Evolutionary conservation across 2,113 vertebrate genomes (phyloP).

Genomic region (Pantherophis guttatus): DNA sequence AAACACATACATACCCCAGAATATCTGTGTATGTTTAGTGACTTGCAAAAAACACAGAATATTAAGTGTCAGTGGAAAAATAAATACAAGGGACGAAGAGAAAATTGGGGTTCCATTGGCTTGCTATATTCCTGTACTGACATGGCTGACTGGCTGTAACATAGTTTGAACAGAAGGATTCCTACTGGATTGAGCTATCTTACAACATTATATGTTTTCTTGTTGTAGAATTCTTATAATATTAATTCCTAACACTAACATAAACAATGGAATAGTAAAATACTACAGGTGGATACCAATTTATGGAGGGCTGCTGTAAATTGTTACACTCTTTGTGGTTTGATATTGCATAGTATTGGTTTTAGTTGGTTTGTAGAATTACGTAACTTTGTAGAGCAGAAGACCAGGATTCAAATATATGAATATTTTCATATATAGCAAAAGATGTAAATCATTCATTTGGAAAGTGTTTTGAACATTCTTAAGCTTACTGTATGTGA

Average conservation of each 20-base stretch:
- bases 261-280: background rate
- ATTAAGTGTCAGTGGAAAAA: background rate
- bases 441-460: background rate
- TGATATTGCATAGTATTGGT: background rate
- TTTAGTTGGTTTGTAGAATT: background rate
- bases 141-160: background rate
- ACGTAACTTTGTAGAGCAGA: background rate
- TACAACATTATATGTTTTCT: background rate
- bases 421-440: background rate
- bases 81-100: background rate
- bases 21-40: background rate
- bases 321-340: fast-evolving
- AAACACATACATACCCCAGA: background rate
- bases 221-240: background rate
- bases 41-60: background rate
- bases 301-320: fast-evolving
- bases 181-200: too few species aligned
- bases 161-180: background rate
- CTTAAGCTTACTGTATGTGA: background rate
- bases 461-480: background rate
- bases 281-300: fast-evolving
- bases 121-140: background rate
- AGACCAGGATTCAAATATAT: background rate
- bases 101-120: background rate
- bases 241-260: background rate